These are phyloP conservation scores for Spilosoma lubricipeda DNA, from an alignment of 2,888 invertebrate genomes.

Conservation along the genomic window DNA sequence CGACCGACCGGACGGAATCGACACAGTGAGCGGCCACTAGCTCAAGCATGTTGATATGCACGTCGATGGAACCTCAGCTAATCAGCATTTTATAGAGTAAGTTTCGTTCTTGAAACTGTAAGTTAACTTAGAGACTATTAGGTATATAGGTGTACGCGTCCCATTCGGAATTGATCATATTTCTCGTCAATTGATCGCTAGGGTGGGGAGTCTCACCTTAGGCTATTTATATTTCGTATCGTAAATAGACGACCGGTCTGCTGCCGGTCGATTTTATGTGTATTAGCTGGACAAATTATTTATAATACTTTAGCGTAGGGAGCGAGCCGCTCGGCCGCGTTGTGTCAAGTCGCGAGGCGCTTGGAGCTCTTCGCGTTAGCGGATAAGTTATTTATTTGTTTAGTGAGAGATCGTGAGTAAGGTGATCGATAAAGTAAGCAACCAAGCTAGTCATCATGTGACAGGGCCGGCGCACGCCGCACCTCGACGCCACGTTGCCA, in stretches of 20 bases:
- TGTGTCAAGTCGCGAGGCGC: constrained; percentile 74
- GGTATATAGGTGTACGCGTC: constrained; percentile 66
- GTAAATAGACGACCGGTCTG: constrained; percentile 68
- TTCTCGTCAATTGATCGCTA: constrained; percentile 65
- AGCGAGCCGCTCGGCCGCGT: constrained; percentile 59
- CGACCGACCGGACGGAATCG: constrained; percentile 17
- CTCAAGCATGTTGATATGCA: constrained; percentile 53
- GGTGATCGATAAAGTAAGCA: constrained; percentile 77
- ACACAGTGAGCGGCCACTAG: constrained; percentile 43
- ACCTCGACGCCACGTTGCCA: constrained; percentile 76
- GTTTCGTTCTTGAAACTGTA: constrained; percentile 83
- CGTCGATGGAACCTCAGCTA: constrained; percentile 74
- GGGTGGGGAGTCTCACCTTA: constrained; percentile 35
- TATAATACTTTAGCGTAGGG: constrained; percentile 69
- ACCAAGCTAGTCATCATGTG: constrained; percentile 83
- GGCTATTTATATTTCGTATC: constrained; percentile 58
- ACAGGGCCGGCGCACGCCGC: constrained; percentile 60
- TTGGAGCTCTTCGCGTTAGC: constrained; percentile 70
- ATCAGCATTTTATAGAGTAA: constrained; percentile 82
- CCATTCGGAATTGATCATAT: constrained; percentile 57
- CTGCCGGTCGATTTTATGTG: constrained; percentile 68
- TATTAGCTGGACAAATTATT: constrained; percentile 84
- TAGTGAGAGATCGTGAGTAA: constrained; percentile 79
- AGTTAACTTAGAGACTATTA: constrained; percentile 82
- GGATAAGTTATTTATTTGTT: constrained; percentile 83